These are phyloP conservation scores for Cephalopterus ornatus DNA, from an alignment of 2,113 vertebrate species.

Conservation along the genomic window DNA sequence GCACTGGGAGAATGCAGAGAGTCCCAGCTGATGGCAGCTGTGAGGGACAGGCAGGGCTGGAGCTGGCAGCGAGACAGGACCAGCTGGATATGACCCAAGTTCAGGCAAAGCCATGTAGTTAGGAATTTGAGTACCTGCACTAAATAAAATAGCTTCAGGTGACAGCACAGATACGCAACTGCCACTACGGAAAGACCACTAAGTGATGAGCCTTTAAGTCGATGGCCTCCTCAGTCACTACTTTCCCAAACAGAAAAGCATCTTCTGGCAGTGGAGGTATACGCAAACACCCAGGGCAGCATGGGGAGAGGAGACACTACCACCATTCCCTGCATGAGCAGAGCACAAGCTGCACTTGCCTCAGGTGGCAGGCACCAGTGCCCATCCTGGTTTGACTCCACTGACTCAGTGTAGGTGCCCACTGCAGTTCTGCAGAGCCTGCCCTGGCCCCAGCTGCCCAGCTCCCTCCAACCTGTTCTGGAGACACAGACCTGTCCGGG, in stretches of 20 bases:
- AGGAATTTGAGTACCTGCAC: rapidly evolving
- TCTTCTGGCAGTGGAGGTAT: not conserved
- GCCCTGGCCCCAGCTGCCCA: rapidly evolving
- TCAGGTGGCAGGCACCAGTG: not conserved
- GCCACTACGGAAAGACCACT: rapidly evolving
- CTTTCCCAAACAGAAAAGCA: not conserved
- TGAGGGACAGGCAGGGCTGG: not conserved
- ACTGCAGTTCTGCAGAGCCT: rapidly evolving
- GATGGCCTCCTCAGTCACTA: not conserved
- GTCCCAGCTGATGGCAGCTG: not conserved
- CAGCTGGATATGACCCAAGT: rapidly evolving
- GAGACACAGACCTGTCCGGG: rapidly evolving
- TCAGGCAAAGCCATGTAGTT: not conserved
- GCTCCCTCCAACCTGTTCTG: not conserved
- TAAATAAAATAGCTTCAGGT: not conserved
- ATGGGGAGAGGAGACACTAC: not conserved
- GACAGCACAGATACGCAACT: not conserved
- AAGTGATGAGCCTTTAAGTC: not conserved
- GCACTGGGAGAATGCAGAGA: rapidly evolving
- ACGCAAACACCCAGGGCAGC: rapidly evolving
- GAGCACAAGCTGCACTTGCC: not conserved
- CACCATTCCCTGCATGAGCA: rapidly evolving
- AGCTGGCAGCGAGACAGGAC: not conserved
- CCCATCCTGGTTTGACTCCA: rapidly evolving
- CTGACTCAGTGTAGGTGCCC: rapidly evolving